Base-by-base conservation (phyloP, 2,797 vertebrate species). In the Pangasius mekongensis region DNA sequence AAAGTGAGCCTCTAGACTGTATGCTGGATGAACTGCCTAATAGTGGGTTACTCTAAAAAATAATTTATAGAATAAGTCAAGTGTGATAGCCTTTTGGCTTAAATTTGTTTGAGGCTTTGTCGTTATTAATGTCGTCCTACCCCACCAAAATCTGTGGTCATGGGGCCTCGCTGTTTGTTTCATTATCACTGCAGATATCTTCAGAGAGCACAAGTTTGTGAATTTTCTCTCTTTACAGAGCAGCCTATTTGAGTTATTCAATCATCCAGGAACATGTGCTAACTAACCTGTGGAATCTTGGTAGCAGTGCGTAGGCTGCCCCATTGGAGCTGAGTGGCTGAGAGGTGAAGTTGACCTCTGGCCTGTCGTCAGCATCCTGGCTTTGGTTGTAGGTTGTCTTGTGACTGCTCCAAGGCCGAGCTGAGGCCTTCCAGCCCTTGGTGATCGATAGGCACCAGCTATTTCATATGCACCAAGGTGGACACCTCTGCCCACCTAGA, bases 341-440 rank as follows among this genome's bases (percentile, higher is more conserved):
- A 91, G 89, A 49, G 87, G 86, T 71, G 88, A 58, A 2, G 93
- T 77, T 73, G 97, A 95, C 89, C 96, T 97, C 60, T 97, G 98
- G 93, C 96, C 96, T 0, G 96, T 92, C 20, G 97, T 97, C 80
- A 97, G 94, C 90, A 96, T 95, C 93, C 97, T 97, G 86, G 93
- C 95, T 92, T 97, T 99, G 80, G 97, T 92, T 71, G 96, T 95
- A 0, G 98, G 97, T 89, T 98, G 94, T 90, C 97, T 96, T 89
- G 96, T 96, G 91, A 99, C 96, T 0, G 97, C 97, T 0, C 98
- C 98, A 88, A 99, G 93, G 24, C 98, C 98, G 80, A 99, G 78
- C 94, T 99, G 98, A 88, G 98, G 98, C 91, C 97, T 97, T 54
- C 98, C 95, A 54, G 97, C 94, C 96, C 98, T 97, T 91, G 98